These are phyloP conservation scores for Macrotis lagotis DNA, from an alignment of 2,113 vertebrate genomes.

Conservation along the genomic window DNA sequence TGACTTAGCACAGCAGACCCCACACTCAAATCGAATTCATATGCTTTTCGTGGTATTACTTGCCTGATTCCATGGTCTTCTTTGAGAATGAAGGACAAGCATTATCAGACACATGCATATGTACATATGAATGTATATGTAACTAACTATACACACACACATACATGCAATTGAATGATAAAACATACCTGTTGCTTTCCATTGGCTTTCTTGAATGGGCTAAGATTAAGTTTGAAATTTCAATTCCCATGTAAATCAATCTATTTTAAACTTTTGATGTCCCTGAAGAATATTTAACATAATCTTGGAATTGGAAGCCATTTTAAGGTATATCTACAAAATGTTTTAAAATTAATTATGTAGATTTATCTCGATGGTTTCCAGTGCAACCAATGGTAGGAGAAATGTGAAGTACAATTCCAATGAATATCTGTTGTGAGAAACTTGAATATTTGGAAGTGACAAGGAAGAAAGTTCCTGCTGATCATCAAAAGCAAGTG, in stretches of 20 bases:
- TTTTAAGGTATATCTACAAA: too few species aligned
- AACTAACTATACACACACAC: too few species aligned
- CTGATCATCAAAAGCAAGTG: background rate
- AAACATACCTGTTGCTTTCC: background rate
- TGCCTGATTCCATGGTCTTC: too few species aligned
- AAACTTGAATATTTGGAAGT: background rate
- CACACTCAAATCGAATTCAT: too few species aligned
- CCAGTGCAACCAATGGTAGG: too few species aligned
- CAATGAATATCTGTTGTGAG: background rate
- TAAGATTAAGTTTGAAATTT: background rate
- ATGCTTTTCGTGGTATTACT: too few species aligned
- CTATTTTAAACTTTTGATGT: background rate
- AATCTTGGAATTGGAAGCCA: background rate
- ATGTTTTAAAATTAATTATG: too few species aligned
- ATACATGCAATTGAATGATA: background rate
- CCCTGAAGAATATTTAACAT: background rate
- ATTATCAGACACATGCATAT: too few species aligned
- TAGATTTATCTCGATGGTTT: too few species aligned
- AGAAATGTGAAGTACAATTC: background rate
- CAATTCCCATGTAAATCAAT: background rate
- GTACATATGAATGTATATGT: too few species aligned
- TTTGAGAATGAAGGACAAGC: too few species aligned
- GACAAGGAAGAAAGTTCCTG: background rate
- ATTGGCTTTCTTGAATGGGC: background rate
- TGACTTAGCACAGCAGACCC: too few species aligned